Conservation (phyloP, 2,113 vertebrate species). For the Piprites chloris region DNA sequence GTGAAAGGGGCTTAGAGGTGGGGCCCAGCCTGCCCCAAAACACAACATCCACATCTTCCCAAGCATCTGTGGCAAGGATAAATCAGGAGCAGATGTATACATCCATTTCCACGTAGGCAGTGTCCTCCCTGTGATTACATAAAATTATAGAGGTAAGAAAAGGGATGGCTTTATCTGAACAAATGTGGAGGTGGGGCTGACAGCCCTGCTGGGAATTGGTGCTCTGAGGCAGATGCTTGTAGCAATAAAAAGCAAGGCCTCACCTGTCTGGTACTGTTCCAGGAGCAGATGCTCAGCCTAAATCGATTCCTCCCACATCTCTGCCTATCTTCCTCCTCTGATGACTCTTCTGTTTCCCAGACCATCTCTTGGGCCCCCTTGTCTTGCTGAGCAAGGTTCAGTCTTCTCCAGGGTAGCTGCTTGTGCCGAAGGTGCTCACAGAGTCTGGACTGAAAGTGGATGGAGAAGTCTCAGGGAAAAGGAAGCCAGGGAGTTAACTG, state of each 20-base stretch:
- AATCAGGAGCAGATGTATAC: neutral
- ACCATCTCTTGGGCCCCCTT: neutral
- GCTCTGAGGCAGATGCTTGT: neutral
- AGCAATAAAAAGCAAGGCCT: conserved; percentile 2
- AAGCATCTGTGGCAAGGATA: neutral
- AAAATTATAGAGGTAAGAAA: neutral
- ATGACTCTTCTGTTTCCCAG: neutral
- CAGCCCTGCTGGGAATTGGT: neutral
- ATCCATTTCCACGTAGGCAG: neutral
- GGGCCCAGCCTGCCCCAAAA: neutral
- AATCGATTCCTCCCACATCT: neutral
- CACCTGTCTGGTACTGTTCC: neutral
- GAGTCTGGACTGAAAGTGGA: neutral
- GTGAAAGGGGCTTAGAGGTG: neutral
- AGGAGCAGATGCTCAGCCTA: conserved; percentile 8
- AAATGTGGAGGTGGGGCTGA: neutral
- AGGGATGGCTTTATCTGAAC: neutral
- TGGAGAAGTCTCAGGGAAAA: neutral
- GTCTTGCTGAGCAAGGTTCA: neutral
- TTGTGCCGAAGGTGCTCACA: neutral
- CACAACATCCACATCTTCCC: neutral
- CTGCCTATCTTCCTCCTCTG: neutral
- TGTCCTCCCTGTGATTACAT: neutral
- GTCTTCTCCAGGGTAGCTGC: neutral
- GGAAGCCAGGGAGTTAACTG: neutral